Percentiles rank a stretch among this genome's conserved stretches.
phyloP scores from a whole-genome alignment of 2,113 vertebrate species.

The Megaceryle maxima region DNA sequence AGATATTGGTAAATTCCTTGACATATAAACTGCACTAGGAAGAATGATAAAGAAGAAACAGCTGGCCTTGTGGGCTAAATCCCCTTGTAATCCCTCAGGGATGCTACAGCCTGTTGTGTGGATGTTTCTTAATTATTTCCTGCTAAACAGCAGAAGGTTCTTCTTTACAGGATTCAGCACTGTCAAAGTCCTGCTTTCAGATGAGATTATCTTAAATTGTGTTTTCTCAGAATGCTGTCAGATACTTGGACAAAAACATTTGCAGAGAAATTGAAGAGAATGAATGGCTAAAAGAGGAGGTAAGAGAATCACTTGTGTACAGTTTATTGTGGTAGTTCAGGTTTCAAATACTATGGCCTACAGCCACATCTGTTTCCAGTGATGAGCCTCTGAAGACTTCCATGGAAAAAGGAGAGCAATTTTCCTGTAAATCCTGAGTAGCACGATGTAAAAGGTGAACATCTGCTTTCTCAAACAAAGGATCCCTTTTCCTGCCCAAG shows the following conservation, averaged over 20 bases:
- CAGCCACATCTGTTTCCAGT: background rate
- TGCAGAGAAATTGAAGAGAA: constrained; percentile 77
- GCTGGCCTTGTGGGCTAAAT: constrained; percentile 16
- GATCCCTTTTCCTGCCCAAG: background rate
- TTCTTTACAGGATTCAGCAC: background rate
- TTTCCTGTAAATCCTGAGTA: background rate
- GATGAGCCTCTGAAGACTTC: background rate
- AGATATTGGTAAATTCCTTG: background rate
- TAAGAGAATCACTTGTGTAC: constrained; percentile 31
- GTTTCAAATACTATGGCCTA: background rate
- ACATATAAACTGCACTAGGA: background rate
- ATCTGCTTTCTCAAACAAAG: background rate
- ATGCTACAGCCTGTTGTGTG: background rate
- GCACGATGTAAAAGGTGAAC: background rate
- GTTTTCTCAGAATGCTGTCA: constrained; percentile 74
- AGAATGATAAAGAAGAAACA: constrained; percentile 11
- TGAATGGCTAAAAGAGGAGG: constrained; percentile 80
- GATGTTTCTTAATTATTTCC: constrained; percentile 21
- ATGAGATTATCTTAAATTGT: constrained; percentile 11
- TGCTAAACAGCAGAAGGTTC: background rate
- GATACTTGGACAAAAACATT: constrained; percentile 67
- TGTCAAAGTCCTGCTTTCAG: background rate
- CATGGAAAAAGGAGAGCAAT: background rate
- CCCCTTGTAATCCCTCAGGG: background rate
- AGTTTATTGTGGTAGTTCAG: background rate